phyloP scores from a whole-genome alignment of 2,113 vertebrate genomes.

The Urocolius indicus region DNA sequence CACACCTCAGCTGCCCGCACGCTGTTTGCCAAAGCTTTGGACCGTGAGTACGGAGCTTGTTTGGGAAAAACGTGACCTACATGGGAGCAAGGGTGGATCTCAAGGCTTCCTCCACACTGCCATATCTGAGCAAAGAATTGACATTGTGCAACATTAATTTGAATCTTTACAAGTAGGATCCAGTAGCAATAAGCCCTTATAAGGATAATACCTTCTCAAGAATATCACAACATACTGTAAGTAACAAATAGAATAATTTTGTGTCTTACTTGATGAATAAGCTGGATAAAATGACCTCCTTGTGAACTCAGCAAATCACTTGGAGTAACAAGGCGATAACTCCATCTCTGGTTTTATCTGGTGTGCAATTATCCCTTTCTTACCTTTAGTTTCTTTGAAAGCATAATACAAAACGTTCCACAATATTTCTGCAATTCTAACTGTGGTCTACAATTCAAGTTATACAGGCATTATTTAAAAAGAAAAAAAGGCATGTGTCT shows the following conservation, averaged over 20 bases:
- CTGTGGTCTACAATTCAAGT: not conserved
- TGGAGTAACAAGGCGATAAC: not conserved
- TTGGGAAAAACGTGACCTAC: constrained; percentile 97
- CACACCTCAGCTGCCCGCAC: constrained; percentile 96
- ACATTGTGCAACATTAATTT: not conserved
- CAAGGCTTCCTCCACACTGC: constrained; percentile 96
- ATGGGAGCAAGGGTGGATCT: constrained; percentile 96
- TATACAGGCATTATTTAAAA: not conserved
- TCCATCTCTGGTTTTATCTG: not conserved
- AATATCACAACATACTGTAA: not conserved
- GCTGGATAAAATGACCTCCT: not conserved
- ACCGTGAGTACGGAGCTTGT: constrained; percentile 93
- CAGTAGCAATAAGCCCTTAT: not conserved
- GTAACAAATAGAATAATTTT: not conserved
- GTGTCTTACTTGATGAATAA: not conserved
- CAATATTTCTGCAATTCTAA: not conserved
- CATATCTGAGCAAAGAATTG: constrained; percentile 86
- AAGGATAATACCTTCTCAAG: not conserved
- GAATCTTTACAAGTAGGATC: not conserved
- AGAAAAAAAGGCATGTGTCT: not conserved
- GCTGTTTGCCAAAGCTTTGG: constrained; percentile 94
- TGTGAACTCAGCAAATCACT: not conserved
- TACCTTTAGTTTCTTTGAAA: not conserved
- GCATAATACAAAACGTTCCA: not conserved
- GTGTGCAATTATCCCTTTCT: not conserved